Conservation (phyloP, 2,888 invertebrate species). For the Sminthurinus aureus region DNA sequence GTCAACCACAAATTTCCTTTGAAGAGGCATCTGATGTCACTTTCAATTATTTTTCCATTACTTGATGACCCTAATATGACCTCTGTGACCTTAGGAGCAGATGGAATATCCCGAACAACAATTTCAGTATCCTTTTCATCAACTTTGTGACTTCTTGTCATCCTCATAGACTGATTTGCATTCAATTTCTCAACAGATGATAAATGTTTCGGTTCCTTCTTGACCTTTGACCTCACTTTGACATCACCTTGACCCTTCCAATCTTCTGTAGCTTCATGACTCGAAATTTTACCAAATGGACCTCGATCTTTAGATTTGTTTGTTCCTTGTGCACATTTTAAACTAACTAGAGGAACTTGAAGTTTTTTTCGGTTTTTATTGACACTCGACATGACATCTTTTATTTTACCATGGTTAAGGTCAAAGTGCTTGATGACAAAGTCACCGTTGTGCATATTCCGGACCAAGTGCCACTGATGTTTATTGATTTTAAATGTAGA, state of each 20-base stretch:
- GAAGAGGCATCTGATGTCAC: not conserved
- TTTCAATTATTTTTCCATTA: not conserved
- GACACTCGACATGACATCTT: not conserved
- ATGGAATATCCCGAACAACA: not conserved
- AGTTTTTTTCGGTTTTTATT: not conserved
- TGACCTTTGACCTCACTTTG: not conserved
- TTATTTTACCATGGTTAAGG: not conserved
- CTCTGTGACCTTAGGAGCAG: not conserved
- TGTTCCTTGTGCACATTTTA: not conserved
- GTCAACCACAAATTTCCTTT: not conserved
- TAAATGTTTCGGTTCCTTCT: not conserved
- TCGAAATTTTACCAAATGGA: not conserved
- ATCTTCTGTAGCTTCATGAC: not conserved
- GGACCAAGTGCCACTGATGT: not conserved
- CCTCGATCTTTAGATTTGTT: not conserved
- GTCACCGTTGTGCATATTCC: conserved; percentile 13
- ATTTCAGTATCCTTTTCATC: not conserved
- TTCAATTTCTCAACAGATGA: not conserved
- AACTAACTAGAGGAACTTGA: not conserved
- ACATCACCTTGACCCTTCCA: not conserved
- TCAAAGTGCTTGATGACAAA: not conserved
- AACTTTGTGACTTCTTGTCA: not conserved
- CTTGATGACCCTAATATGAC: not conserved
- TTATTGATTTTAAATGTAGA: conserved; percentile 2
- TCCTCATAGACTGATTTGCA: not conserved